These are phyloP conservation scores for Callinectes sapidus DNA, from an alignment of 2,888 invertebrate species.

Conservation along the genomic window DNA sequence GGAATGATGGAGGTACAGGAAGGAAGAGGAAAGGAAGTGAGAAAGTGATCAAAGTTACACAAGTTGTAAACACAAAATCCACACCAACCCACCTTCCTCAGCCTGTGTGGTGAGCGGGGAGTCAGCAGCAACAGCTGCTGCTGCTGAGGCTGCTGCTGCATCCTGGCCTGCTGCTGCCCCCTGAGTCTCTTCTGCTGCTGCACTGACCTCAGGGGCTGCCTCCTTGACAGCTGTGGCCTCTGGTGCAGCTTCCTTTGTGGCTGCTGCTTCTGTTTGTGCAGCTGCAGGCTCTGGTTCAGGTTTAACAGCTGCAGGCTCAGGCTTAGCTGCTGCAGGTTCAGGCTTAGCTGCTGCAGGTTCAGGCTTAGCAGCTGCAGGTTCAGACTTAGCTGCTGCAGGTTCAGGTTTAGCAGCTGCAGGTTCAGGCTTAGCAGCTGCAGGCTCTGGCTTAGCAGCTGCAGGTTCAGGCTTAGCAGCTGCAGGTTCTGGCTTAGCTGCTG, in stretches of 20 bases:
- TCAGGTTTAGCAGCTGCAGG: slow-evolving; percentile 9
- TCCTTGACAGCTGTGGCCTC: background rate
- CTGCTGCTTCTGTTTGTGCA: slow-evolving; percentile 20
- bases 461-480: background rate
- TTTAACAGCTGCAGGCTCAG: background rate
- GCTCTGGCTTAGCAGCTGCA: background rate
- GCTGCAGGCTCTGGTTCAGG: slow-evolving; percentile 37
- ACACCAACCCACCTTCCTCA: slow-evolving; percentile 8
- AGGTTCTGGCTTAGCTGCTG: background rate
- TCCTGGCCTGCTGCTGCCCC: slow-evolving; percentile 4
- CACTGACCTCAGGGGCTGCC: background rate
- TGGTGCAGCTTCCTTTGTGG: background rate
- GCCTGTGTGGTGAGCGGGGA: background rate
- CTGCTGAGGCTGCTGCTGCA: slow-evolving; percentile 20
- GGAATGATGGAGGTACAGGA: background rate
- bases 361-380: slow-evolving; percentile 15
- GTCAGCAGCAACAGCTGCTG: slow-evolving; percentile 4
- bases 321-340: slow-evolving; percentile 16
- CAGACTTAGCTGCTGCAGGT: background rate
- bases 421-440: slow-evolving; percentile 4
- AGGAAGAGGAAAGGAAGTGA: background rate
- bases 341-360: background rate
- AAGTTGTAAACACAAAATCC: background rate
- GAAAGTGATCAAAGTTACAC: background rate
- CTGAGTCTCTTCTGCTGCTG: too few species aligned